Percentiles rank a stretch among this genome's conserved stretches.
Evolutionary conservation across 1,140 invertebrate species (phyloP).

Genomic region (Helicoverpa zea): DNA sequence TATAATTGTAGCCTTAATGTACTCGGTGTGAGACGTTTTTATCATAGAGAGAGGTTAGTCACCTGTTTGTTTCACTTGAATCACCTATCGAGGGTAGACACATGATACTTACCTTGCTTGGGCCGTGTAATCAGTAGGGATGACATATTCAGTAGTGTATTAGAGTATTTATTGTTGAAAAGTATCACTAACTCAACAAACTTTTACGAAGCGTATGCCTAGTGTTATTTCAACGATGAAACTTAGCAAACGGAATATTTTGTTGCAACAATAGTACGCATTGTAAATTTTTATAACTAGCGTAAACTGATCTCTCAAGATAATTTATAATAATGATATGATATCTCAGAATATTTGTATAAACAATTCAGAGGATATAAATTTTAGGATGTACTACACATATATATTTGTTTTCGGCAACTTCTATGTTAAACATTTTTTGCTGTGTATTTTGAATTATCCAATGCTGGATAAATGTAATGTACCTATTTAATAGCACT

Average conservation of each 20-base stretch:
- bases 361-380: constrained; percentile 81
- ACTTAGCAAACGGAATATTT: constrained; percentile 70
- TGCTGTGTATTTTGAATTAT: constrained; percentile 76
- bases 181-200: constrained; percentile 72
- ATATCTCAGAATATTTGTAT: constrained; percentile 84
- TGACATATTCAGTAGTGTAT: constrained; percentile 73
- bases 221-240: constrained; percentile 73
- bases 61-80: constrained; percentile 59
- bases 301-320: constrained; percentile 86
- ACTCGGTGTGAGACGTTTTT: constrained; percentile 53
- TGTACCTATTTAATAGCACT: constrained; percentile 81
- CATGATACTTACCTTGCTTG: constrained; percentile 70
- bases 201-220: constrained; percentile 68
- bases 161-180: constrained; percentile 78
- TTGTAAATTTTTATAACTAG: constrained; percentile 86
- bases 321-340: constrained; percentile 85
- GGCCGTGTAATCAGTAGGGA: constrained; percentile 77
- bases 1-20: constrained; percentile 54
- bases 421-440: constrained; percentile 74
- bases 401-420: constrained; percentile 78
- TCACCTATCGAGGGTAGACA: constrained; percentile 57
- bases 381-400: constrained; percentile 80
- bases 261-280: constrained; percentile 76
- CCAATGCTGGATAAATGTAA: constrained; percentile 78
- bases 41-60: constrained; percentile 57